Conservation (phyloP, 64 coral and sea anemone species). For the Acropora tenuis region DNA sequence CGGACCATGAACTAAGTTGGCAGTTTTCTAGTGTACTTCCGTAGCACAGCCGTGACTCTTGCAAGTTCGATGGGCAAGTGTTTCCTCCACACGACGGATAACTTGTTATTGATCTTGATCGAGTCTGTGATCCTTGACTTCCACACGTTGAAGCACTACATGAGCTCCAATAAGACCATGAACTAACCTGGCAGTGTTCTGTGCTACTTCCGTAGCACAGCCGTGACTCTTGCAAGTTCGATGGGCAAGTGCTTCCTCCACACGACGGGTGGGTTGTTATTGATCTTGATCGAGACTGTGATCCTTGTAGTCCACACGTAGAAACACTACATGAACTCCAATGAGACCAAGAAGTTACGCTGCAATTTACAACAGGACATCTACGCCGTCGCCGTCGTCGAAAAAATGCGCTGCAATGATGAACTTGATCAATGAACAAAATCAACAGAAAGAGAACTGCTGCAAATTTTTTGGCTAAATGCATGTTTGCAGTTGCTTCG, state of each 20-base stretch:
- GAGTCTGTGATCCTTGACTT: not conserved
- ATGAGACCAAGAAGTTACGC: not conserved
- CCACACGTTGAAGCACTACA: not conserved
- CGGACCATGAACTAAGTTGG: conserved; percentile 1
- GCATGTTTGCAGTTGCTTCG: too few species aligned
- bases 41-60: not conserved
- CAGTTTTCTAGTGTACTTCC: not conserved
- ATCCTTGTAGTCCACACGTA: too few species aligned
- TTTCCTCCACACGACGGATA: not conserved
- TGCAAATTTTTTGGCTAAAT: too few species aligned
- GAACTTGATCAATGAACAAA: not conserved
- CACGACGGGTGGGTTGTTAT: too few species aligned
- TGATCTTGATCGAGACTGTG: too few species aligned
- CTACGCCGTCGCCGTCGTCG: not conserved
- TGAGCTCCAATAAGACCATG: too few species aligned
- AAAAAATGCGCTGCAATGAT: not conserved
- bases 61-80: not conserved
- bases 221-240: too few species aligned
- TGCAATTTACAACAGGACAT: not conserved
- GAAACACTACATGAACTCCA: not conserved
- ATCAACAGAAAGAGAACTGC: not conserved
- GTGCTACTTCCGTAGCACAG: too few species aligned
- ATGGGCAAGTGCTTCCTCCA: too few species aligned
- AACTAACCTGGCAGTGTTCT: too few species aligned
- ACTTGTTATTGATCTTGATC: not conserved